Evolutionary conservation across 2,113 vertebrate species (phyloP).

Genomic region (Alaudala cheleensis): DNA sequence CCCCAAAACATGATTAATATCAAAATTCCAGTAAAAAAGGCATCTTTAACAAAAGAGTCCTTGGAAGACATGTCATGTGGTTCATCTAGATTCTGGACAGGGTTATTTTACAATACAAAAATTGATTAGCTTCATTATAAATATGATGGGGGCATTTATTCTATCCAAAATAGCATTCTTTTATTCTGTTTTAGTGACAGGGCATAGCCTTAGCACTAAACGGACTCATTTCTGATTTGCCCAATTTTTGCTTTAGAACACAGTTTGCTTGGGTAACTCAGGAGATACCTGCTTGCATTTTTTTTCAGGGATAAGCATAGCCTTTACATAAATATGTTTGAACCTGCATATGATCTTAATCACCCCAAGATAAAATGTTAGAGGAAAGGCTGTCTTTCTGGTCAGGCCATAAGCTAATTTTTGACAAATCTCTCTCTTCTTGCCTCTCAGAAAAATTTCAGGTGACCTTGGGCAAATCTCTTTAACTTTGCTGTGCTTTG

Average conservation of each 20-base stretch:
- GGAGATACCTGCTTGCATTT: not conserved
- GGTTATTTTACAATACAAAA: conserved; percentile 1
- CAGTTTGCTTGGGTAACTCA: not conserved
- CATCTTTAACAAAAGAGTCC: conserved; percentile 17
- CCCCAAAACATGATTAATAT: conserved; percentile 43
- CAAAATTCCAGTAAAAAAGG: conserved; percentile 20
- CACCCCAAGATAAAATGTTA: not conserved
- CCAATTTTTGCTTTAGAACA: not conserved
- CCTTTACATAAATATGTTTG: not conserved
- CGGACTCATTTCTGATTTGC: not conserved
- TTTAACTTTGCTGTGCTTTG: not conserved
- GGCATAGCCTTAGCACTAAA: not conserved
- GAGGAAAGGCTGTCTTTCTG: not conserved
- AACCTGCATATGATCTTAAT: not conserved
- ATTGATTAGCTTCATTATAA: conserved; percentile 36
- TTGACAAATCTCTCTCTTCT: not conserved
- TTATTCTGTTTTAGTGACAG: not conserved
- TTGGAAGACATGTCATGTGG: not conserved
- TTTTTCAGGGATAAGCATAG: not conserved
- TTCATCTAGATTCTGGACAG: conserved; percentile 27
- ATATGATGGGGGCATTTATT: conserved; percentile 9
- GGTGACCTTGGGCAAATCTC: not conserved
- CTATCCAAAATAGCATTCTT: not conserved
- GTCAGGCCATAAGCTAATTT: not conserved
- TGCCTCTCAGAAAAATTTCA: not conserved